Percentiles rank a stretch among this genome's conserved stretches.
Conservation (phyloP, 1,140 invertebrate species). For the Eufriesea mexicana region DNA sequence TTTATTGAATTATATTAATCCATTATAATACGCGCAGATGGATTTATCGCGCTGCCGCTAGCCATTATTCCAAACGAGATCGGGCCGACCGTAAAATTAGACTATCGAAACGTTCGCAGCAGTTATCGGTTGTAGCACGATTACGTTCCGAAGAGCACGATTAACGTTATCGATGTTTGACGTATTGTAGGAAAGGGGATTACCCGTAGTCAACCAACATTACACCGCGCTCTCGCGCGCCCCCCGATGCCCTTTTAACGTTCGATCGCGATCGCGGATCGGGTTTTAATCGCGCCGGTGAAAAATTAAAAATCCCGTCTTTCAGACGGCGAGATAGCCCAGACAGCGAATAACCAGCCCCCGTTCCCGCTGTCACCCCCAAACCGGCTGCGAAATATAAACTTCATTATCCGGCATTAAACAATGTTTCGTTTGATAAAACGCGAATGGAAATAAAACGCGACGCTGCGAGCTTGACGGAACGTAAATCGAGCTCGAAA, state of each 20-base stretch:
- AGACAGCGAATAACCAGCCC: no score
- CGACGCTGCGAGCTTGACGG: neutral
- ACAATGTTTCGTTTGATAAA: neutral
- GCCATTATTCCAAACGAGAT: constrained; percentile 39
- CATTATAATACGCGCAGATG: constrained; percentile 46
- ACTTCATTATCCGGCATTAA: neutral
- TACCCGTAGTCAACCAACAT: constrained; percentile 35
- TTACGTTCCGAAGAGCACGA: constrained; percentile 40
- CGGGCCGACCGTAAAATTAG: constrained; percentile 42
- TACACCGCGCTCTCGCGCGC: neutral
- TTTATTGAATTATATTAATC: constrained; percentile 60
- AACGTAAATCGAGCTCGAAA: constrained; percentile 40
- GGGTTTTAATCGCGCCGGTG: neutral
- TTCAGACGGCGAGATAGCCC: no score
- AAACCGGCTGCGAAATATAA: neutral
- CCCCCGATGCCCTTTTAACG: neutral
- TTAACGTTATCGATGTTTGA: constrained; percentile 56
- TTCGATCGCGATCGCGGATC: neutral
- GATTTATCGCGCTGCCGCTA: constrained; percentile 36
- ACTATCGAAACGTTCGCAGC: constrained; percentile 46
- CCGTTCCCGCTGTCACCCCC: no score
- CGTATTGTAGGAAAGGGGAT: constrained; percentile 45
- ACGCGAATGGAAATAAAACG: neutral
- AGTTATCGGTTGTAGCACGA: constrained; percentile 44
- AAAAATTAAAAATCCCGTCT: neutral